A percentile compares a stretch with the other conserved stretches of the same genome.
phyloP scores from a whole-genome alignment of 2,113 vertebrate species.

The Corvus hawaiiensis region DNA sequence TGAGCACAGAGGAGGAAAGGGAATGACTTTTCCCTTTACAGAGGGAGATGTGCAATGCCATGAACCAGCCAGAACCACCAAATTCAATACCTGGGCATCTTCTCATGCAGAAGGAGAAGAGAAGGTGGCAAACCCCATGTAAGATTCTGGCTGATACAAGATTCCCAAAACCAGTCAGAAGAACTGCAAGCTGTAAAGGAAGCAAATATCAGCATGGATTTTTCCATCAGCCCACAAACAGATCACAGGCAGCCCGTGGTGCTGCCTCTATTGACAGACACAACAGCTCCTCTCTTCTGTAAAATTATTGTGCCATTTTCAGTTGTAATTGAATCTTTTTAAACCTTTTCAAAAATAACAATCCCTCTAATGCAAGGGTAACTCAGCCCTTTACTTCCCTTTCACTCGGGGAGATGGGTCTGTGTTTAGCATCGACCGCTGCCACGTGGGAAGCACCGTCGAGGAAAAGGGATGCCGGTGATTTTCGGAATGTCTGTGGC shows the following conservation, averaged over 20 bases:
- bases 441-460: neutral
- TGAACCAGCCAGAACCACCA: neutral
- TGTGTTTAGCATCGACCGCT: neutral
- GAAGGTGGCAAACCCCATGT: neutral
- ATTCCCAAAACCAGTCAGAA: neutral
- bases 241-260: neutral
- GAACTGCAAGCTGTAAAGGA: neutral
- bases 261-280: neutral
- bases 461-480: neutral
- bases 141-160: neutral
- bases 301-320: constrained; percentile 8
- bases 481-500: neutral
- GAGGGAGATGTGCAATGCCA: neutral
- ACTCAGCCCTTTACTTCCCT: neutral
- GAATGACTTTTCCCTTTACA: neutral
- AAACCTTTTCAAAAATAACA: constrained; percentile 1
- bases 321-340: neutral
- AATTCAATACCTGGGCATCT: neutral
- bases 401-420: neutral
- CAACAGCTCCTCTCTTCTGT: neutral
- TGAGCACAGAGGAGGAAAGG: neutral
- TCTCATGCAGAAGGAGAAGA: neutral
- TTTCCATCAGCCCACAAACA: neutral
- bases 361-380: constrained; percentile 2
- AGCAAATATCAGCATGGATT: neutral